Conservation (phyloP, 1,140 invertebrate genomes). For the Marisa cornuarietis region DNA sequence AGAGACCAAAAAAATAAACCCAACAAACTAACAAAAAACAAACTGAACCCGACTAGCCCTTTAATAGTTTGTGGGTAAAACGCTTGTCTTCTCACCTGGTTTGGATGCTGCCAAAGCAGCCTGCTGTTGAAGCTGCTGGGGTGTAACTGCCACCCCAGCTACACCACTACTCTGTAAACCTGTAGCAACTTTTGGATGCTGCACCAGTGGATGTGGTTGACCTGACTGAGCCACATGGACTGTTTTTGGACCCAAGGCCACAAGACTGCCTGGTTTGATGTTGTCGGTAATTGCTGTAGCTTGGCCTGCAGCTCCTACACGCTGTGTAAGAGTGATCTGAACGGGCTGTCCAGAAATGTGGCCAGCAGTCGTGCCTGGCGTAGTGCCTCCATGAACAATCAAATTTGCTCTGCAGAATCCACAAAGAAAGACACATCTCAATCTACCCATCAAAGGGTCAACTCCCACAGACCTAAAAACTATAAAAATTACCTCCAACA, state of each 20-base stretch:
- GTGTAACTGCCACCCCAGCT: neutral
- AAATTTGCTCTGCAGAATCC: constrained; percentile 7
- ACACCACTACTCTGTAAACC: neutral
- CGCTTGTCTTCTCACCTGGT: neutral
- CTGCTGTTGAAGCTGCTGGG: constrained; percentile 16
- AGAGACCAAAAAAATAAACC: no score
- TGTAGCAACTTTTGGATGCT: constrained; percentile 8
- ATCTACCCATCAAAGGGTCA: no score
- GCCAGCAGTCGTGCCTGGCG: neutral
- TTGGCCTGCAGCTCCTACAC: neutral
- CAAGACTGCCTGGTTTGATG: neutral
- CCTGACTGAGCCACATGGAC: constrained; percentile 13
- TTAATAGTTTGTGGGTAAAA: neutral
- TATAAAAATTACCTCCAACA: no score
- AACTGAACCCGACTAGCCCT: neutral
- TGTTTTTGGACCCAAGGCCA: constrained; percentile 4
- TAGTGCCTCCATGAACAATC: constrained; percentile 1
- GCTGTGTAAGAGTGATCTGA: constrained; percentile 17
- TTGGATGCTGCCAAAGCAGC: constrained; percentile 13
- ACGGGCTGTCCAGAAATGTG: constrained; percentile 1
- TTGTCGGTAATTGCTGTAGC: neutral
- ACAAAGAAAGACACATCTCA: neutral
- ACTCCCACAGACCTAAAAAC: no score
- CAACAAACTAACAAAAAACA: neutral
- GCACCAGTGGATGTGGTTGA: neutral